Conservation (phyloP, 2,888 invertebrate species). For the Dione vanillae region DNA sequence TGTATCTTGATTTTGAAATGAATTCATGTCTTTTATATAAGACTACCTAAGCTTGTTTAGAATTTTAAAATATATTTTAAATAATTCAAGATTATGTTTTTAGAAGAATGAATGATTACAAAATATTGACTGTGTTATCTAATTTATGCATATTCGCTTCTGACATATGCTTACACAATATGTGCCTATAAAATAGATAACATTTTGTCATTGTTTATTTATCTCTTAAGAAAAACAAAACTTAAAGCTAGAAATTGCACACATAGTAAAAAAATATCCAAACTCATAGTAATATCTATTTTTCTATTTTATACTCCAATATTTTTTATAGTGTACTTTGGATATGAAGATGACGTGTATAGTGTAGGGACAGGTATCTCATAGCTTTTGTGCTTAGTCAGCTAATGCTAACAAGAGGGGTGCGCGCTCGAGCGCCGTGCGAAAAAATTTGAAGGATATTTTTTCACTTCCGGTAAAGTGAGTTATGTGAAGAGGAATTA, state of each 20-base stretch:
- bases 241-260: background rate
- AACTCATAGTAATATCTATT: background rate
- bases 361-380: slow-evolving; percentile 32
- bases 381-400: slow-evolving; percentile 63
- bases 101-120: background rate
- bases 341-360: slow-evolving; percentile 13
- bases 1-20: slow-evolving; percentile 13
- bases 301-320: background rate
- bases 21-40: background rate
- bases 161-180: background rate
- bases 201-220: no score
- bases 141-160: background rate
- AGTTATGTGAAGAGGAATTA: background rate
- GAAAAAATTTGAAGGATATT: slow-evolving; percentile 32
- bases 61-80: background rate
- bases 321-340: background rate
- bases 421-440: slow-evolving; percentile 60
- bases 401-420: slow-evolving; percentile 73
- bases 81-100: background rate
- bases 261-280: background rate
- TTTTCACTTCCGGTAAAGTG: slow-evolving; percentile 12
- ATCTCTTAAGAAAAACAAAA: background rate
- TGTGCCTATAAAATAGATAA: no score
- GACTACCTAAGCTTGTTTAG: background rate
- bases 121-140: background rate